A percentile compares a stretch with the other conserved stretches of the same genome.
Conservation (phyloP, 2,888 invertebrate genomes). For the Idaea dimidiata region DNA sequence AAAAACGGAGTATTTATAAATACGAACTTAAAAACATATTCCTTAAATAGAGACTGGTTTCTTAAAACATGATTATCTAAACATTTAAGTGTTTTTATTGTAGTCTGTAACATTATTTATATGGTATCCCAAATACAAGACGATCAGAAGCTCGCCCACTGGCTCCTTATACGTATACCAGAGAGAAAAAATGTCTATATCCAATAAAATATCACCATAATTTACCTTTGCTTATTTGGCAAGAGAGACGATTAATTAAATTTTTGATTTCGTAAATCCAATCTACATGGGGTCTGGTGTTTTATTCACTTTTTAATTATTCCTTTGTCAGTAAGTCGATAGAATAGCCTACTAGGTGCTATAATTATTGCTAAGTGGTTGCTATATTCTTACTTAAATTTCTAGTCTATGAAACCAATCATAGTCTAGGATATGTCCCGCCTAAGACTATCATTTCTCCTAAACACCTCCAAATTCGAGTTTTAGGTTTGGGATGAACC, state of each 20-base stretch:
- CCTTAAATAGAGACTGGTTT: too few relatives aligned
- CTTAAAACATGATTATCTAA: neutral
- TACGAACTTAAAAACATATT: too few relatives aligned
- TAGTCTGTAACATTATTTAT: neutral
- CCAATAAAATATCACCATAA: conserved; percentile 37
- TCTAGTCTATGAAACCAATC: too few relatives aligned
- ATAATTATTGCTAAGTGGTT: too few relatives aligned
- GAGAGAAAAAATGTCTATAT: conserved; percentile 44
- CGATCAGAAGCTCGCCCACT: conserved; percentile 50
- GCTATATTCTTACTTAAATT: too few relatives aligned
- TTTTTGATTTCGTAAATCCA: conserved; percentile 6
- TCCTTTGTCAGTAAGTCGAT: neutral
- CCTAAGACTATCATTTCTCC: too few relatives aligned
- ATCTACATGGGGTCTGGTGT: neutral
- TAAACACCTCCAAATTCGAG: too few relatives aligned
- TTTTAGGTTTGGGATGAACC: too few relatives aligned
- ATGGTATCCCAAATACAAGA: conserved; percentile 19
- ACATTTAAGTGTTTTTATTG: neutral
- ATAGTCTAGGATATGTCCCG: too few relatives aligned
- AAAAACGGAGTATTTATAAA: too few relatives aligned
- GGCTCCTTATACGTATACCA: conserved; percentile 46
- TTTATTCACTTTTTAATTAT: neutral
- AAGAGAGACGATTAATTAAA: conserved; percentile 20
- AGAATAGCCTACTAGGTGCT: neutral
- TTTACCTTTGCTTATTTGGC: conserved; percentile 30